Evolutionary conservation across 2,797 vertebrate species (phyloP), one percentile per base, ranked within the genome.

Genomic region (Lerista edwardsae): DNA sequence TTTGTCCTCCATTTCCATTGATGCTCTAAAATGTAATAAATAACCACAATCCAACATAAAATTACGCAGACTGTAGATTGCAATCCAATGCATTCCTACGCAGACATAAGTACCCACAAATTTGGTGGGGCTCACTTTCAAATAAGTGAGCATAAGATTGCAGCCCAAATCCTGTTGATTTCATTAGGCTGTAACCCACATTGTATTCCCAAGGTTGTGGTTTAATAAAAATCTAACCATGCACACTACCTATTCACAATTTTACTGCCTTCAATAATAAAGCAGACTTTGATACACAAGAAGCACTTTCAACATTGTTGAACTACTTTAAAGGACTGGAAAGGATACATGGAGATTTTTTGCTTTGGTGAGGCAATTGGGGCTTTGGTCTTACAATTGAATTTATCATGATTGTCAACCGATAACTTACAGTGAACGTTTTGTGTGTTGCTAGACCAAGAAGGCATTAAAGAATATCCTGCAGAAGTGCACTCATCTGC

Each of bases 391-490:
- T 86, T 77, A 44, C 10, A 71, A 44, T n/a, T 79, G 51, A 19
- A 55, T 55, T 55, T 2, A 55, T 21, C 17, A n/a, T 44, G 27
- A 84, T 90, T 95, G 92, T 93, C 55, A 78, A 14, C 34, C 80
- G 73, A 72, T 89, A 76, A 68, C 80, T 94, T 84, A 93, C 55
- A 87, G 87, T 75, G 72, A 82, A 71, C 80, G 85, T 93, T 94
- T 96, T 94, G 65, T 85, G 82, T 94, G 94, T 95, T 82, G 80
- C 90, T 91, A 99, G 98, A 94, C 97, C 89, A 98, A 99, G 92
- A 98, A 96, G 87, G 97, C 98, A 64, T 95, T 99, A 90, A 99
- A 99, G 95, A 97, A 85, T 87, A 96, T 99, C 91, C 94, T 99
- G 86, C 97, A 98, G 95, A 99, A 98, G 94, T 99, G 98, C 86